Evolutionary conservation across 2,797 vertebrate species (phyloP).

Genomic region (Ambastaia sidthimunki): DNA sequence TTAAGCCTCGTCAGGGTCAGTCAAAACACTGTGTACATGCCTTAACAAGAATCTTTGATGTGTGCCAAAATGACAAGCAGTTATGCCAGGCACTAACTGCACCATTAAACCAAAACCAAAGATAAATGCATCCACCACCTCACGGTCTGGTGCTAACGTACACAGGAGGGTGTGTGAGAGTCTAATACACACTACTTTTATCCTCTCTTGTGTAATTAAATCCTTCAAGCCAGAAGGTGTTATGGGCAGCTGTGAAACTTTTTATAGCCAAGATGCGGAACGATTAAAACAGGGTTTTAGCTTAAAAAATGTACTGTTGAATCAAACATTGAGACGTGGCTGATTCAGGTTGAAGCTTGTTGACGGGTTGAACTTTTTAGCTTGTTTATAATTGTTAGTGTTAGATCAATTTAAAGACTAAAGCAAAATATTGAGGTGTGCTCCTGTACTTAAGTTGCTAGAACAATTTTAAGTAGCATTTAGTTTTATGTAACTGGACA

Average conservation of each 20-base stretch:
- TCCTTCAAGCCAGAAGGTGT: constrained; percentile 64
- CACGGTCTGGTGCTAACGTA: constrained; percentile 36
- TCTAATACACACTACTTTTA: constrained; percentile 69
- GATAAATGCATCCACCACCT: constrained; percentile 7
- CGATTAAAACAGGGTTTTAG: constrained; percentile 28
- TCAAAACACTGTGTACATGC: constrained; percentile 55
- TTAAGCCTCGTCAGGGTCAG: constrained; percentile 35
- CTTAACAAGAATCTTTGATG: constrained; percentile 62
- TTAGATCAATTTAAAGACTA: too few relatives aligned
- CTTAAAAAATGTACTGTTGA: constrained; percentile 6
- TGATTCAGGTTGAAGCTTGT: background rate
- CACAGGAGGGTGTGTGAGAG: constrained; percentile 22
- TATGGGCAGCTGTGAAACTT: constrained; percentile 49
- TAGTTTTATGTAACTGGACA: background rate
- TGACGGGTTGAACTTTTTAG: background rate
- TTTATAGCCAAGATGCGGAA: constrained; percentile 48
- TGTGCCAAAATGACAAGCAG: constrained; percentile 43
- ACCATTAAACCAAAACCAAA: background rate
- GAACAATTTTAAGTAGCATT: too few relatives aligned
- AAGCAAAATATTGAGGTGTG: too few relatives aligned
- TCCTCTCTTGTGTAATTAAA: constrained; percentile 73
- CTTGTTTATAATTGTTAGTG: background rate
- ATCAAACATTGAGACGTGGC: background rate
- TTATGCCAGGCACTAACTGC: constrained; percentile 20
- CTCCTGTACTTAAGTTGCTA: too few relatives aligned